Evolutionary conservation across 2,888 invertebrate genomes (phyloP).

Genomic region (Crocallis elinguaria): DNA sequence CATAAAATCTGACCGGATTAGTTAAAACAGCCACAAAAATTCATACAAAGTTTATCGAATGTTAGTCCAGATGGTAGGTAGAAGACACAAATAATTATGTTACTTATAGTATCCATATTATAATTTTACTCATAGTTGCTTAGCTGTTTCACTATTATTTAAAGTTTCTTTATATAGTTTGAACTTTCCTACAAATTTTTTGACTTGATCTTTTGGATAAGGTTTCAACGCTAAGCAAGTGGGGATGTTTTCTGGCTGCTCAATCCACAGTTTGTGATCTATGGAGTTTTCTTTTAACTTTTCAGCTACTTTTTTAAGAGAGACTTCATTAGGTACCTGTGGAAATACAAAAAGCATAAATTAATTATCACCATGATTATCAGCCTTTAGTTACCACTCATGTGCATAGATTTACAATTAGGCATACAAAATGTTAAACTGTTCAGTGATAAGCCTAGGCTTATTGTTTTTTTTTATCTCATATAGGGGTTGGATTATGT

Average conservation of each 20-base stretch:
- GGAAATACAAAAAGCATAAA: constrained; percentile 34
- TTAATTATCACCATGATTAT: background rate
- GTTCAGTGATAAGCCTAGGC: too few species aligned
- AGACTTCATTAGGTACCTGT: constrained; percentile 91
- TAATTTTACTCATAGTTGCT: background rate
- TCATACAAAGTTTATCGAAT: too few species aligned
- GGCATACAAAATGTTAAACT: too few species aligned
- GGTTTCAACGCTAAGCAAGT: constrained; percentile 98
- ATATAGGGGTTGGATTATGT: too few species aligned
- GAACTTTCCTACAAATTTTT: constrained; percentile 93
- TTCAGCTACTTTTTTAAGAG: constrained; percentile 87
- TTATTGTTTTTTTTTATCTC: too few species aligned
- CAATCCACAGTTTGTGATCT: constrained; percentile 96
- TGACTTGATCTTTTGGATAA: constrained; percentile 92
- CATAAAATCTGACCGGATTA: too few species aligned
- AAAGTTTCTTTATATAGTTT: constrained; percentile 88
- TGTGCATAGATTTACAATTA: too few species aligned
- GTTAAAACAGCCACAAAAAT: too few species aligned
- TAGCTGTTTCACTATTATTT: background rate
- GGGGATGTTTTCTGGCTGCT: constrained; percentile 98
- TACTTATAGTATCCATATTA: background rate
- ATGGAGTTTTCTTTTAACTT: constrained; percentile 90
- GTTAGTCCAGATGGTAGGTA: too few species aligned
- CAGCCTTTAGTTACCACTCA: too few species aligned
- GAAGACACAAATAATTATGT: too few species aligned